These are phyloP conservation scores for Aelia acuminata DNA, from an alignment of 2,888 invertebrate species.

Conservation along the genomic window DNA sequence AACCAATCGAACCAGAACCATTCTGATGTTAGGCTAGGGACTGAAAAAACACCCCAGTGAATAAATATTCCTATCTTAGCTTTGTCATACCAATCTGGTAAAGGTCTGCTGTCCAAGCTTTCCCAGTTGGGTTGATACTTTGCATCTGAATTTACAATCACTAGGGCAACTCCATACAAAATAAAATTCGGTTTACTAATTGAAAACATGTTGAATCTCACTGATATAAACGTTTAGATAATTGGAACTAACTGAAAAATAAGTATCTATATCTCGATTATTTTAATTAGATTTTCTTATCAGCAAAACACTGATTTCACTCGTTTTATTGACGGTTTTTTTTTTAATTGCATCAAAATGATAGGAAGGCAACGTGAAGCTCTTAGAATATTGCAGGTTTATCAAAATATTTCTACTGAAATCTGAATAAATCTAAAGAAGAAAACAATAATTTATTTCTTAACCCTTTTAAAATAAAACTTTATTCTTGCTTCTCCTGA, in stretches of 20 bases:
- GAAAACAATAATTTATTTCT: too few relatives aligned
- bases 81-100: slow-evolving; percentile 91
- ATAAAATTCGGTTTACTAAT: not conserved
- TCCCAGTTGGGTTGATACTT: slow-evolving; percentile 83
- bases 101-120: slow-evolving; percentile 85
- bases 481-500: too few relatives aligned
- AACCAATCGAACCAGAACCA: slow-evolving; percentile 94
- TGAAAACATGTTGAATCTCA: not conserved
- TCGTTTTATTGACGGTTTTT: not conserved
- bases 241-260: not conserved
- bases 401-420: too few relatives aligned
- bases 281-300: not conserved
- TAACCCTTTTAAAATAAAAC: too few relatives aligned
- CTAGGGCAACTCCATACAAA: not conserved
- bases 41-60: slow-evolving; percentile 94
- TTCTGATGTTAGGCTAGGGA: slow-evolving; percentile 88
- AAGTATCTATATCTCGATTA: not conserved
- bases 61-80: slow-evolving; percentile 93
- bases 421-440: too few relatives aligned
- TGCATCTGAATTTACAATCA: not conserved
- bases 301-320: not conserved
- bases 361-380: too few relatives aligned
- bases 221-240: not conserved
- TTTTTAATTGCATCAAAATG: not conserved
- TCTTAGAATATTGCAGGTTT: too few relatives aligned